phyloP scores from a whole-genome alignment of 2,113 vertebrate species.

The Mungos mungo region DNA sequence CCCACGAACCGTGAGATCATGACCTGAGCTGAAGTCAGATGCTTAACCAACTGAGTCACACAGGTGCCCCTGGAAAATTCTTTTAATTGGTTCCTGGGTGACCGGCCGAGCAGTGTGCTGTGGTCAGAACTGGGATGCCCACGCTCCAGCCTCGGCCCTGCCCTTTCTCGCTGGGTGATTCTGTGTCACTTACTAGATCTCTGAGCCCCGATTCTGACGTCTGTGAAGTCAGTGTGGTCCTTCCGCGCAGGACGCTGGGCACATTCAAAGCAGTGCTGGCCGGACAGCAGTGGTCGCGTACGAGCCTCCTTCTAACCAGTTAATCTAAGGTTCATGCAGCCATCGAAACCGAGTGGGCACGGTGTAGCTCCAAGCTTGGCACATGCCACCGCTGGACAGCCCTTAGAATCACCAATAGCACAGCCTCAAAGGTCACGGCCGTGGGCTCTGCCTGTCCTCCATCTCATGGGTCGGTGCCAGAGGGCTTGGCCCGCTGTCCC shows the following conservation, averaged over 20 bases:
- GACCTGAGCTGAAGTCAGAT: too few relatives aligned
- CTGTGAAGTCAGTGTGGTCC: too few relatives aligned
- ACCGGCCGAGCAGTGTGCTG: not conserved
- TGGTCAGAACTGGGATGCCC: not conserved
- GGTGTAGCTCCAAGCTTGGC: not conserved
- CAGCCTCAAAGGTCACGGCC: not conserved
- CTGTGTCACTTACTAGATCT: not conserved
- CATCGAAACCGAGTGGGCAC: rapidly evolving
- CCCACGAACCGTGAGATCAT: too few relatives aligned
- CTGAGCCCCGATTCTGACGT: rapidly evolving
- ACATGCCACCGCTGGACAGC: not conserved
- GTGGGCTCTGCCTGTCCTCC: not conserved
- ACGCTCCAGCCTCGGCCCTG: too few relatives aligned
- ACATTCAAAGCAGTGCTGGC: not conserved
- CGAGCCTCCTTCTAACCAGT: not conserved
- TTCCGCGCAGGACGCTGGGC: too few relatives aligned
- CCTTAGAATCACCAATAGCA: not conserved
- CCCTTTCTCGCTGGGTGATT: rapidly evolving
- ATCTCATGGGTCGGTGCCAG: not conserved
- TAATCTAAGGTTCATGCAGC: not conserved
- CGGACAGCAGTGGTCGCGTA: not conserved
- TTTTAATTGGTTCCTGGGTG: not conserved
- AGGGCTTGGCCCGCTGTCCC: rapidly evolving
- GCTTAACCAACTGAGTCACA: too few relatives aligned
- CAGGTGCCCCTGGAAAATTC: not conserved